Evolutionary conservation across 2,113 vertebrate genomes (phyloP), one percentile per base, ranked within the genome.

Genomic region (Rhynchomys soricoides): DNA sequence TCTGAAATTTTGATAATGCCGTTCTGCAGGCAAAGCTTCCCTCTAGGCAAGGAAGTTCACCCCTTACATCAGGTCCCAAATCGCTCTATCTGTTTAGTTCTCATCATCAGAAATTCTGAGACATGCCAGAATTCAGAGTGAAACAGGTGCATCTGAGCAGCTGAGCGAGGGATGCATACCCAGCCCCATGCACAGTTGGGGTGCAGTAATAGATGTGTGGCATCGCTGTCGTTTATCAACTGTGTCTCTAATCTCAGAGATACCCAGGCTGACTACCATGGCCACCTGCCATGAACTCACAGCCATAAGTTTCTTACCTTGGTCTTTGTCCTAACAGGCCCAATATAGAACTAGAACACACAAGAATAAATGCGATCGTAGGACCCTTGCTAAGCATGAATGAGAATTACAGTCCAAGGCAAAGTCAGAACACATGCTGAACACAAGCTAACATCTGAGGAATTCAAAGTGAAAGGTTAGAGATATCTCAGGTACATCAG

Each of bases 151-250:
- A 40, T 95, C 48, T 75, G 91, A n/a, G 89, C 77, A 96, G 85
- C 86, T 34, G 3, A 93, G 90, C 92, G 75, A 95, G 86, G 37
- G 77, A 83, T 5, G 77, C 68, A 85, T 40, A 92, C 73, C 77
- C 92, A 96, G 94, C 31, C 95, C 94, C 92, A 89, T 17, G 45
- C 96, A 96, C 97, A 96, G 96, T 95, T 97, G 97, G 96, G 97
- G 82, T 91, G 86, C 34, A 7, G 78, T 95, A 97, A 97, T 79
- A 89, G 95, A 96, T 75, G 91, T 68, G 75, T 96, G 91, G 81
- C 95, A 92, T 82, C n/a, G 29, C 95, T 93, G 73, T 97, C 89
- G 83, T 95, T 96, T 73, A 96, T 96, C 96, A 97, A 92, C 93
- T 82, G 15, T 64, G 92, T 91, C 95, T 96, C 95, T 95, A 93